A percentile compares a stretch with the other conserved stretches of the same genome.
These are phyloP conservation scores for Tetramorium parvispinum DNA, from an alignment of 1,140 invertebrate species.

Conservation along the genomic window DNA sequence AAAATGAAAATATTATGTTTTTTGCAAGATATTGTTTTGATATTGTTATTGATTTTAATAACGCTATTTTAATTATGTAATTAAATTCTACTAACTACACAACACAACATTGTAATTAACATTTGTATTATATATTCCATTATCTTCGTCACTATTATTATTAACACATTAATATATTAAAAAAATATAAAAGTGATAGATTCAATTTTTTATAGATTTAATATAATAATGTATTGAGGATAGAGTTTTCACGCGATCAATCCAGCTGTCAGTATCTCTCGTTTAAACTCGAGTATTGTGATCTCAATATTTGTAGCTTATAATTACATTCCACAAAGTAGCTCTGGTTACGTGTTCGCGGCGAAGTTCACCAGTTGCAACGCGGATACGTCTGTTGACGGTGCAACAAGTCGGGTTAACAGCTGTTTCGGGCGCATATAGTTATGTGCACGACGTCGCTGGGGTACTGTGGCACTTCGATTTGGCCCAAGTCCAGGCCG, in stretches of 20 bases:
- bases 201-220: neutral
- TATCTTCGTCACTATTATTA: neutral
- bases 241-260: neutral
- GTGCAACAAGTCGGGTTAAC: conserved; percentile 79
- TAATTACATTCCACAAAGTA: conserved; percentile 24
- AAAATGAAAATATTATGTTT: conserved; percentile 2
- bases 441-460: conserved; percentile 57
- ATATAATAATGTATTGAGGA: neutral
- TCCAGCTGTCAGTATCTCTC: neutral
- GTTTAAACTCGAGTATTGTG: neutral
- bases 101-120: conserved; percentile 28
- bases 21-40: neutral
- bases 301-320: neutral
- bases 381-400: conserved; percentile 64
- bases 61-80: conserved; percentile 5
- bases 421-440: conserved; percentile 72
- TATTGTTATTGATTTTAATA: neutral
- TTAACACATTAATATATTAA: conserved; percentile 9
- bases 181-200: neutral
- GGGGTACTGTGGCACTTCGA: conserved; percentile 50
- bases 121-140: neutral
- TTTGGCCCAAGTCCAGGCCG: conserved; percentile 70
- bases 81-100: neutral
- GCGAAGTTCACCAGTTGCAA: conserved; percentile 42
- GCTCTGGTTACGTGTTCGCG: neutral